phyloP scores from a whole-genome alignment of 1,140 invertebrate genomes.

The Leptonema lineaticorne region DNA sequence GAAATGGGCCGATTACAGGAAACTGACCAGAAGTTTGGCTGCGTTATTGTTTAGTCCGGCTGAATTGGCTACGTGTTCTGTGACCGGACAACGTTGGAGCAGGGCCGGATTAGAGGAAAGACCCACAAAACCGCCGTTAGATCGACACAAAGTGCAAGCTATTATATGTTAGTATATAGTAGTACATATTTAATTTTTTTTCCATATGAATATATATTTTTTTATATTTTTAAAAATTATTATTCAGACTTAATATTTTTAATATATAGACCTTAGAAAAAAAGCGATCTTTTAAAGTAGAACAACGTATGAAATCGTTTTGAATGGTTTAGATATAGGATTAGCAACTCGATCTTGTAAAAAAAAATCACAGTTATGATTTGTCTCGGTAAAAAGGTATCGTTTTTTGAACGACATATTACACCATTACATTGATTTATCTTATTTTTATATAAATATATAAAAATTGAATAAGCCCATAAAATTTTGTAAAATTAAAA shows the following conservation, averaged over 20 bases:
- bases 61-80: constrained; percentile 71
- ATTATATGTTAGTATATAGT: constrained; percentile 64
- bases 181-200: too few relatives aligned
- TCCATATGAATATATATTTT: too few relatives aligned
- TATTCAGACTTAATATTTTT: not conserved
- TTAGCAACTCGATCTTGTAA: too few relatives aligned
- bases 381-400: too few relatives aligned
- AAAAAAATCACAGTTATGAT: too few relatives aligned
- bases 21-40: constrained; percentile 68
- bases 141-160: constrained; percentile 69
- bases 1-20: constrained; percentile 73
- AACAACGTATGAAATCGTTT: too few relatives aligned
- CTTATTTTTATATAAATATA: too few relatives aligned
- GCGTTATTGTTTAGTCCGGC: constrained; percentile 73
- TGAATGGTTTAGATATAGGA: too few relatives aligned
- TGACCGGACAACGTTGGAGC: constrained; percentile 73
- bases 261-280: not conserved
- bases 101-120: constrained; percentile 67
- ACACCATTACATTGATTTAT: too few relatives aligned
- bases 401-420: too few relatives aligned
- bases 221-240: not conserved
- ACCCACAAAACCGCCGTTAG: constrained; percentile 70
- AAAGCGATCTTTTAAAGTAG: not conserved
- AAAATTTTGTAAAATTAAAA: too few relatives aligned
- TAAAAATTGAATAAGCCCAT: too few relatives aligned